phyloP scores from a whole-genome alignment of 2,888 invertebrate genomes.

The Seira sanloemensis region DNA sequence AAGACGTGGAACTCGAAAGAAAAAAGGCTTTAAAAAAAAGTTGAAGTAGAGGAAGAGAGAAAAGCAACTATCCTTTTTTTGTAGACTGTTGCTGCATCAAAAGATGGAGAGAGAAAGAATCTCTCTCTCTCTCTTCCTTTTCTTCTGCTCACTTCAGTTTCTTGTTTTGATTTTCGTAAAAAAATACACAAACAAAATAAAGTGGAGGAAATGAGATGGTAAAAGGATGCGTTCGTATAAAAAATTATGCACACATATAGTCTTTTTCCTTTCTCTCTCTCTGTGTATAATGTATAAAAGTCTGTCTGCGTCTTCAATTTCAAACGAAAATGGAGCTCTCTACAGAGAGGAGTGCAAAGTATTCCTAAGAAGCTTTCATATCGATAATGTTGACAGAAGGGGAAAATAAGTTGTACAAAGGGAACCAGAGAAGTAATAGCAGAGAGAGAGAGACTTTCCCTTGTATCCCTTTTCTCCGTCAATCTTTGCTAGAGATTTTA shows the following conservation, averaged over 20 bases:
- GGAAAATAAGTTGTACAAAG: background rate
- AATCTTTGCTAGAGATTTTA: background rate
- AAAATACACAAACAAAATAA: background rate
- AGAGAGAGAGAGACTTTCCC: background rate
- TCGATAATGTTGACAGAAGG: background rate
- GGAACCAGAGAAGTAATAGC: no score
- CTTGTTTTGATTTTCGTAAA: background rate
- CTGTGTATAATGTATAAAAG: no score
- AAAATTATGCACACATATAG: background rate
- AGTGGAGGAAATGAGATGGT: conserved; percentile 4
- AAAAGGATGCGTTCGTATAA: background rate
- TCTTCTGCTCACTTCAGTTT: background rate
- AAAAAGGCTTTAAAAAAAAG: background rate
- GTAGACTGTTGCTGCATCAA: background rate
- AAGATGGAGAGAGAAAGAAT: background rate
- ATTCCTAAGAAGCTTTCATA: background rate
- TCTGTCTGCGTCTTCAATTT: no score
- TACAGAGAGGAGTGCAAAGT: background rate
- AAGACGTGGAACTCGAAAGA: background rate
- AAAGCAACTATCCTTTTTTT: background rate
- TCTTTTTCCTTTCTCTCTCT: no score
- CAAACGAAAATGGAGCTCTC: no score
- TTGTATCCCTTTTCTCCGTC: background rate
- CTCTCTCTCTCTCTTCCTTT: background rate
- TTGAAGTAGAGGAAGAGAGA: background rate